Evolutionary conservation across 92 coral and sea anemone genomes (phyloP), one percentile per base, ranked within the genome.

Genomic region (Palythoa caribaeorum): DNA sequence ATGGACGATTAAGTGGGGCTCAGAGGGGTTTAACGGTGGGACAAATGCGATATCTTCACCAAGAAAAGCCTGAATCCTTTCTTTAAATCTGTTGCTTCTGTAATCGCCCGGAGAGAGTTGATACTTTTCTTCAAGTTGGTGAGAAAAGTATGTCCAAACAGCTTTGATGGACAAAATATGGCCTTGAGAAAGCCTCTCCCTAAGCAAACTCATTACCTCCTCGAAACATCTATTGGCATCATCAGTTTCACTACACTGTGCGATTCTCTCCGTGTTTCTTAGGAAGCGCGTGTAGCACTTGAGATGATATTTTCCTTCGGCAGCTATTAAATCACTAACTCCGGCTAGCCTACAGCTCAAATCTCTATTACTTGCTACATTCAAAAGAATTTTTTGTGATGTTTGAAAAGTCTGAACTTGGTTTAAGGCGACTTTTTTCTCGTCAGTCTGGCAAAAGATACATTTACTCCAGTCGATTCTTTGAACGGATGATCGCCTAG

Each of bases 201-300:
- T 73, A 44, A 93, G 93, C n/a, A 87, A 54, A 66, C 90, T 17
- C 93, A 93, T 93, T 40, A 90, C 86, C 71, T 93, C 93, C 65
- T 86, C 54, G 71, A 90, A 87, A 80, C 93, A 90, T 77, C 76
- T 75, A 44, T 76, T 51, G 28, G 89, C 70, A 83, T 76, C 59
- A 10, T 71, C 83, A 7, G 14, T 78, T 84, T 68, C 36, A 8
- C 38, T 74, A 80, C 37, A 37, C 13, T 71, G 76, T 71, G 76
- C 8, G 76, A 21, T 84, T 51, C 16, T 79, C 36, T 83, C 40
- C 2, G 89, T 60, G 9, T 47, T 65, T 80, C 90, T 88, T 11
- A 40, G 85, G 62, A 78, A 92, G 13, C 76, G 55, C 14, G 88
- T 40, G 51, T 89, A 89, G 80, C 92, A 89, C 52, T 92, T 92